phyloP scores from a whole-genome alignment of 2,888 invertebrate species.

The Polylopha cassiicola region DNA sequence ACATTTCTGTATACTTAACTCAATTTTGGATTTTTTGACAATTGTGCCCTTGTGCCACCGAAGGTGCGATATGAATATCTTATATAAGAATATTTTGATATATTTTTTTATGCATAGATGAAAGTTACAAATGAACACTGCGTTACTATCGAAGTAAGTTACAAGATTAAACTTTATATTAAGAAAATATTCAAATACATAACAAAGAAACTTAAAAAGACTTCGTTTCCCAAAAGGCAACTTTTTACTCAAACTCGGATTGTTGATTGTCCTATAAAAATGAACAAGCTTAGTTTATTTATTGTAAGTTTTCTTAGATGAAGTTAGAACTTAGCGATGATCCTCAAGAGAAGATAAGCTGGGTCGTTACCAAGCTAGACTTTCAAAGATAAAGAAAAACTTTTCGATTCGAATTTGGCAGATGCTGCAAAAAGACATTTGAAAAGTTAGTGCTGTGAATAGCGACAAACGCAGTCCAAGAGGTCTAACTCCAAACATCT shows the following conservation, averaged over 20 bases:
- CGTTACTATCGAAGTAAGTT: too few relatives aligned
- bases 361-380: slow-evolving; percentile 50
- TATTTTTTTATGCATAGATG: too few relatives aligned
- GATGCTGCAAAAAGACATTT: slow-evolving; percentile 50
- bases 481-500: slow-evolving; percentile 38
- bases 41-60: too few relatives aligned
- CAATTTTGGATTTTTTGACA: too few relatives aligned
- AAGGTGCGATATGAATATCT: too few relatives aligned
- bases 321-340: slow-evolving; percentile 20
- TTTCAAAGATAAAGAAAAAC: slow-evolving; percentile 57
- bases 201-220: too few relatives aligned
- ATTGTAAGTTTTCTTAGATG: slow-evolving; percentile 17
- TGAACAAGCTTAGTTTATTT: slow-evolving; percentile 20
- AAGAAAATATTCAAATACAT: too few relatives aligned
- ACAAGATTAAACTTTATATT: too few relatives aligned
- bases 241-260: neutral
- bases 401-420: slow-evolving; percentile 60
- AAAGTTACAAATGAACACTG: too few relatives aligned
- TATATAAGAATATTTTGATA: too few relatives aligned
- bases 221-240: too few relatives aligned
- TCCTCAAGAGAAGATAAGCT: slow-evolving; percentile 41
- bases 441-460: slow-evolving; percentile 42
- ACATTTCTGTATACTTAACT: too few relatives aligned
- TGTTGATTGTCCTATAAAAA: slow-evolving; percentile 17
- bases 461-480: slow-evolving; percentile 34